Evolutionary conservation across 2,888 invertebrate genomes (phyloP).

Genomic region (Brachypterus glaber): DNA sequence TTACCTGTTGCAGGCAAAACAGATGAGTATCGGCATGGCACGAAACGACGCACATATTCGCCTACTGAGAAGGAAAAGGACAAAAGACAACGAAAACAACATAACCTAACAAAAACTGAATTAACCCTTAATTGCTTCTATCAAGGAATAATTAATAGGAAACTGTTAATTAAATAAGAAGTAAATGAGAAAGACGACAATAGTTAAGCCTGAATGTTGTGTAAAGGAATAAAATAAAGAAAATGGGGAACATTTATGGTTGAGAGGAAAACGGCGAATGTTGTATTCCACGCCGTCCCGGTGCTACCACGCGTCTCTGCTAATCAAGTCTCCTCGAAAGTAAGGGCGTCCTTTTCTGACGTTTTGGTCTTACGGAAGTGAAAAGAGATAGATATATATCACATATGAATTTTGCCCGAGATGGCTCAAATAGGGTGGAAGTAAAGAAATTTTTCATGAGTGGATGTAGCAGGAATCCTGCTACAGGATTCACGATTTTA

Average conservation of each 20-base stretch:
- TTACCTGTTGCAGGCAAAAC: no score
- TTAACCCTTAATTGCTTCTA: no score
- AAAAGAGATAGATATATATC: no score
- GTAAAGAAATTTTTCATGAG: slow-evolving; percentile 23
- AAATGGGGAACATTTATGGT: slow-evolving; percentile 13
- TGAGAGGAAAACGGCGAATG: slow-evolving; percentile 35
- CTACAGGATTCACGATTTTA: no score
- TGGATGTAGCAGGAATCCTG: slow-evolving; percentile 21
- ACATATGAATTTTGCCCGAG: slow-evolving; percentile 20
- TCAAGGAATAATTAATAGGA: slow-evolving; percentile 12
- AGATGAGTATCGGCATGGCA: no score
- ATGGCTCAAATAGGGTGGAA: slow-evolving; percentile 9
- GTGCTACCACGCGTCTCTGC: slow-evolving; percentile 29
- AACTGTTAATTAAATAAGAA: slow-evolving; percentile 12
- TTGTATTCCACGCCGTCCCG: slow-evolving; percentile 30
- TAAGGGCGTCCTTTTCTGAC: slow-evolving; percentile 9
- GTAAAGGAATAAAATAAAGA: no score
- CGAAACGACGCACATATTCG: slow-evolving; percentile 16
- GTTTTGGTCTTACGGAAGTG: no score
- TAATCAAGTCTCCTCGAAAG: slow-evolving; percentile 26
- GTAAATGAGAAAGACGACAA: slow-evolving; percentile 5
- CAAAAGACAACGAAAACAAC: neutral
- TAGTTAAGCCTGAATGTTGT: neutral
- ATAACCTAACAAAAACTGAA: no score
- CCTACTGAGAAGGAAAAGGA: slow-evolving; percentile 8